These are phyloP conservation scores for Cerceris rybyensis DNA, from an alignment of 2,888 invertebrate species.

Conservation along the genomic window DNA sequence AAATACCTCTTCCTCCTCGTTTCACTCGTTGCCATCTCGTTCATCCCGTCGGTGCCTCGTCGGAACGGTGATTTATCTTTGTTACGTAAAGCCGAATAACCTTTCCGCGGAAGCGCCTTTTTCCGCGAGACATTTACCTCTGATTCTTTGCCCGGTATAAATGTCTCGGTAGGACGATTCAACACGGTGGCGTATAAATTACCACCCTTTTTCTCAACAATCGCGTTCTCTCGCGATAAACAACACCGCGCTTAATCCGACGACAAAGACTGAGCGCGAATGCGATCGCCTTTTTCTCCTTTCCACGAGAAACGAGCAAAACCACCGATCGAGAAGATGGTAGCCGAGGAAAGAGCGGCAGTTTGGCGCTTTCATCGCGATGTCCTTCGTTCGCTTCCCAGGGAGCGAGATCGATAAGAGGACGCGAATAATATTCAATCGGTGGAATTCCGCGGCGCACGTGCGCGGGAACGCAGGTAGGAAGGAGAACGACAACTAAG, in stretches of 20 bases:
- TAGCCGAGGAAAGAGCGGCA: conserved; percentile 10
- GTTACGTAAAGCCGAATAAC: conserved; percentile 15
- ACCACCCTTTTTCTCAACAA: background rate
- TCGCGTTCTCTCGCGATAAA: background rate
- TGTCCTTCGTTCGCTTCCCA: conserved; percentile 39
- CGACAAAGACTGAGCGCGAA: no score
- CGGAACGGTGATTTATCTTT: conserved; percentile 10
- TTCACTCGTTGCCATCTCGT: background rate
- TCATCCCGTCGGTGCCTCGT: background rate
- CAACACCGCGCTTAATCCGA: no score
- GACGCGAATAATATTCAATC: conserved; percentile 62
- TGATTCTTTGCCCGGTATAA: background rate
- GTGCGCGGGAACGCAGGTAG: conserved; percentile 39
- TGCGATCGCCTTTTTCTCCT: background rate
- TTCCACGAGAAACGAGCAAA: background rate
- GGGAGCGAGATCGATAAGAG: conserved; percentile 48
- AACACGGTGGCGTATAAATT: background rate
- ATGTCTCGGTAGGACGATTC: background rate
- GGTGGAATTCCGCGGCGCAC: conserved; percentile 56
- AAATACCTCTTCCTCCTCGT: conserved; percentile 1
- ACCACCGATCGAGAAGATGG: background rate
- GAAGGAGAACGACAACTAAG: conserved; percentile 32
- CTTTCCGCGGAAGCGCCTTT: conserved; percentile 1
- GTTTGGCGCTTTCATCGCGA: conserved; percentile 46
- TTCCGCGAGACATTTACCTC: background rate